Base-by-base conservation (phyloP, 2,888 invertebrate species). In the Drosophila mayaguana region DNA sequence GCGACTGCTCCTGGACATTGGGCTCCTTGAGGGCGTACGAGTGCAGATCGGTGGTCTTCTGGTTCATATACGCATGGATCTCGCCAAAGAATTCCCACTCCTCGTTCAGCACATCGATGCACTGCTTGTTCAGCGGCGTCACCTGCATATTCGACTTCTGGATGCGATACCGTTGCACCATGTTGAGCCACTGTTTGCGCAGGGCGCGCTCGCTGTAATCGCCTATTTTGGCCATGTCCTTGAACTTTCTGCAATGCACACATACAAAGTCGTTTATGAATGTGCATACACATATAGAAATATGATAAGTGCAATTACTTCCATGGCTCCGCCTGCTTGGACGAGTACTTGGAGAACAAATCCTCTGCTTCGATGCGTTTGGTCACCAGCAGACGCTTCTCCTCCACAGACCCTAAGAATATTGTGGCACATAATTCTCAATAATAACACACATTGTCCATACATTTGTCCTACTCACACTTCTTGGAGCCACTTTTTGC, bases 81-180 rank as follows among this genome's bases (percentile, higher is more conserved):
- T 86, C 80, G n/a, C 88, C 85, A 50, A 92, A 92, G 70, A 91
- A 92, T 59, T 92, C 92, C 92, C 92, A 92, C 57, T 92, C 92
- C 56, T 90, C 83, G 63, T 89, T 85, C 8, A 88, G 48, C 22
- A 36, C 48, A 9, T 72, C 82, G 22, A 83, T 78, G 63, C 53
- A 54, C 11, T 79, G 55, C 11, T 69, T 51, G 16, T 59, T 84
- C 0, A 84, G 65, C 7, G 68, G 68, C 4, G 63, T 64, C 20
- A 51, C 66, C 7, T 46, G 62, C 40, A 59, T 48, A 20, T 69
- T 84, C 56, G 92, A 89, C 82, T 92, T 92, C 18, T 89, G 91
- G n/a, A 87, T 76, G 55, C 91, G 92, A 66, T 92, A 92, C 45
- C 85, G 86, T 43, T 90, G 85, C 32, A 92, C 80, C 85, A 92